These are phyloP conservation scores for Papilio machaon DNA, from an alignment of 1,140 invertebrate genomes.

Conservation along the genomic window DNA sequence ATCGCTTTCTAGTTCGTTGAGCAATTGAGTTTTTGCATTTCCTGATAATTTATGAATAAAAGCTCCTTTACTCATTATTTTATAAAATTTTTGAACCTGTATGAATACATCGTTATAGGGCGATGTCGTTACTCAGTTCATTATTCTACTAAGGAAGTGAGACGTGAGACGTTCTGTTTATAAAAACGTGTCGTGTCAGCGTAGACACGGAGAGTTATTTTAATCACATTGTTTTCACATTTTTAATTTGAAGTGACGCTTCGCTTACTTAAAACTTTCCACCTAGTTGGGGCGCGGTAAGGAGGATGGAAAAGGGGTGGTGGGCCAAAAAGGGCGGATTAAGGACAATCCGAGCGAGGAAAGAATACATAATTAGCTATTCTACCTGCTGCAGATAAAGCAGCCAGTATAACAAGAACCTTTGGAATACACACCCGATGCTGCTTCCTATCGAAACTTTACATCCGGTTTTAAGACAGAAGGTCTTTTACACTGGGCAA, in stretches of 20 bases:
- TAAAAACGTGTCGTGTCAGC: neutral
- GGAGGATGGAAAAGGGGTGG: slow-evolving; percentile 53
- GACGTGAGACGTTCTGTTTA: neutral
- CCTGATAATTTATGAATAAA: neutral
- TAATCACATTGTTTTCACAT: slow-evolving; percentile 37
- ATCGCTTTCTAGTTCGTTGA: no score
- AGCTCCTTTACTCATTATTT: neutral
- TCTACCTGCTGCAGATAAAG: slow-evolving; percentile 75
- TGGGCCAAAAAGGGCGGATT: slow-evolving; percentile 72
- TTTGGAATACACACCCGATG: slow-evolving; percentile 42
- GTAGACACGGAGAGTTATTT: neutral
- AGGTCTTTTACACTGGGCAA: slow-evolving; percentile 54
- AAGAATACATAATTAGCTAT: slow-evolving; percentile 81
- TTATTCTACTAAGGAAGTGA: no score
- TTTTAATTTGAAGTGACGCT: slow-evolving; percentile 39
- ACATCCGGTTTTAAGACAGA: slow-evolving; percentile 43
- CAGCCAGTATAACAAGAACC: slow-evolving; percentile 64
- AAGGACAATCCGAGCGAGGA: slow-evolving; percentile 77
- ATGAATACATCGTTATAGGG: no score
- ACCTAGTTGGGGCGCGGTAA: slow-evolving; percentile 67
- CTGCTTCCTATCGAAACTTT: slow-evolving; percentile 37
- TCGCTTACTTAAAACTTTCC: slow-evolving; percentile 74
- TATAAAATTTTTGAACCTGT: no score
- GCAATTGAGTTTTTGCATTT: neutral
- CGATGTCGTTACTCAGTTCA: neutral